phyloP scores from a whole-genome alignment of 2,797 vertebrate genomes.

The Rhabdomys pumilio region DNA sequence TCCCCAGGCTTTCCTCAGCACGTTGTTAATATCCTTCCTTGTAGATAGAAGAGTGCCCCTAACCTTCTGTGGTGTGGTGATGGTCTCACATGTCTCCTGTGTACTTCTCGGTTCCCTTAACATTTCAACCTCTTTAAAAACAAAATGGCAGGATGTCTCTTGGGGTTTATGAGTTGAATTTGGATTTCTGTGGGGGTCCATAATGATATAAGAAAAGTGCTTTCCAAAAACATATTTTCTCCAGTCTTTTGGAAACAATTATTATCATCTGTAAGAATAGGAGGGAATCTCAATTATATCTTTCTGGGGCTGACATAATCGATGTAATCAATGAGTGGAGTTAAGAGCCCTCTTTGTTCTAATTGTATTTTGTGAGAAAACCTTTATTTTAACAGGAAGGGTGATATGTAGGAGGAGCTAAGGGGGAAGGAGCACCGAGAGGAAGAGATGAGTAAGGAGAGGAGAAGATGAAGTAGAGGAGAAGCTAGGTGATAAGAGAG shows the following conservation, averaged over 20 bases:
- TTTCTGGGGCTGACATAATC: neutral
- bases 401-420: no score
- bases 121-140: neutral
- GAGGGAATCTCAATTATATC: neutral
- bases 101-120: neutral
- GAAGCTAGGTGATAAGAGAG: no score
- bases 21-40: neutral
- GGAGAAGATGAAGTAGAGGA: no score
- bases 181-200: neutral
- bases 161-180: neutral
- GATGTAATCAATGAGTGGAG: no score
- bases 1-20: neutral
- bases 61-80: neutral
- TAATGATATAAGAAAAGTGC: neutral
- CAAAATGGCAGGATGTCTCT: neutral
- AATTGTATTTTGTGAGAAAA: no score
- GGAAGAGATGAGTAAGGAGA: no score
- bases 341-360: neutral
- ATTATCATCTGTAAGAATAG: neutral
- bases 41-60: neutral
- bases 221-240: slow-evolving; percentile 32
- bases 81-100: neutral
- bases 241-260: slow-evolving; percentile 7
- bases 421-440: no score
- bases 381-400: no score